These are phyloP conservation scores for Elephantulus edwardii DNA, from an alignment of 2,113 vertebrate species.

Conservation along the genomic window DNA sequence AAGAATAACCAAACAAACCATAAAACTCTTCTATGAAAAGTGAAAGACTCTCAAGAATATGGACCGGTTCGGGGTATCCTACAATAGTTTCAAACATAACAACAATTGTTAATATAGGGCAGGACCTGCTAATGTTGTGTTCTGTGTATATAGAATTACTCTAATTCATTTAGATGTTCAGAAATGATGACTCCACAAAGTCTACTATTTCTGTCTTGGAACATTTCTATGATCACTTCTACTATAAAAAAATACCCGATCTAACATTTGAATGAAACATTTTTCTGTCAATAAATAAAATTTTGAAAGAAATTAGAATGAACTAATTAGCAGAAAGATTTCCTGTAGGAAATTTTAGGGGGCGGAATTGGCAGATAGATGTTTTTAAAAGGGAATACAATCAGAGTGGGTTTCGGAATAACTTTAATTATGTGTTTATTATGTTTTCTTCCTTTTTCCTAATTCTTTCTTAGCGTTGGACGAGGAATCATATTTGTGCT, in stretches of 20 bases:
- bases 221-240: not conserved
- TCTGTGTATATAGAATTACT: too few relatives aligned
- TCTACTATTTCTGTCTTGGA: not conserved
- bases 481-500: not conserved
- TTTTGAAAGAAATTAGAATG: not conserved
- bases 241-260: fast-evolving
- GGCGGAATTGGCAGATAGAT: not conserved
- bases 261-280: not conserved
- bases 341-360: not conserved
- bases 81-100: too few relatives aligned
- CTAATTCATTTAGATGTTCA: too few relatives aligned
- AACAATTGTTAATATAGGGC: too few relatives aligned
- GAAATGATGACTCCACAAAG: not conserved
- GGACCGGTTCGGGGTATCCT: too few relatives aligned
- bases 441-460: not conserved
- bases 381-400: not conserved
- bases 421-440: not conserved
- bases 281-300: not conserved
- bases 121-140: too few relatives aligned
- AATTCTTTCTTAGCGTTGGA: not conserved
- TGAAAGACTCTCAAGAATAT: too few relatives aligned
- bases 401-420: not conserved
- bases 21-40: too few relatives aligned
- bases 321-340: not conserved
- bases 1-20: too few relatives aligned